phyloP scores from a whole-genome alignment of 1,140 invertebrate genomes.

The Chironomus striatipennis region DNA sequence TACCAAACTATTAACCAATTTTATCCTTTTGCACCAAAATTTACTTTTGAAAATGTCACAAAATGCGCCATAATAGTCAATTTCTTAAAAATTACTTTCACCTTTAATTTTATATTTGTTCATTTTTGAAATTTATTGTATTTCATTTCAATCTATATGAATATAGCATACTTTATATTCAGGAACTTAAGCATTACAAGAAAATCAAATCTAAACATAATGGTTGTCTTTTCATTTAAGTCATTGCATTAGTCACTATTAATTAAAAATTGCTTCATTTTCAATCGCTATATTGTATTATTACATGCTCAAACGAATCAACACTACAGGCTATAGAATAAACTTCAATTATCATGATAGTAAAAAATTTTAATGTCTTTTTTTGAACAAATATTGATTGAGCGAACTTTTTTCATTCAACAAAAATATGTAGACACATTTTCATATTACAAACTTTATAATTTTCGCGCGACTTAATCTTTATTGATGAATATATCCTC shows the following conservation, averaged over 20 bases:
- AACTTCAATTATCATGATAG: neutral
- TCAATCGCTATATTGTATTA: neutral
- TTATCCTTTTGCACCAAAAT: too few relatives aligned
- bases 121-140: too few relatives aligned
- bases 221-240: neutral
- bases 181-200: neutral
- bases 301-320: neutral
- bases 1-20: too few relatives aligned
- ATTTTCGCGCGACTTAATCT: neutral
- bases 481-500: neutral
- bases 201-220: neutral
- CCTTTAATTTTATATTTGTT: too few relatives aligned
- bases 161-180: neutral
- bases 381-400: neutral
- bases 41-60: too few relatives aligned
- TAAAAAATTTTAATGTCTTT: neutral
- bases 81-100: too few relatives aligned
- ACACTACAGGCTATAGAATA: neutral
- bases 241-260: slow-evolving; percentile 8
- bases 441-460: neutral
- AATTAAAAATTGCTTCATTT: slow-evolving; percentile 10
- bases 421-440: too few relatives aligned
- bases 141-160: too few relatives aligned
- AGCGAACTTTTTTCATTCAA: too few relatives aligned
- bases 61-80: too few relatives aligned